Evolutionary conservation across 1,140 invertebrate genomes (phyloP).

Genomic region (Sycobia sp.): DNA sequence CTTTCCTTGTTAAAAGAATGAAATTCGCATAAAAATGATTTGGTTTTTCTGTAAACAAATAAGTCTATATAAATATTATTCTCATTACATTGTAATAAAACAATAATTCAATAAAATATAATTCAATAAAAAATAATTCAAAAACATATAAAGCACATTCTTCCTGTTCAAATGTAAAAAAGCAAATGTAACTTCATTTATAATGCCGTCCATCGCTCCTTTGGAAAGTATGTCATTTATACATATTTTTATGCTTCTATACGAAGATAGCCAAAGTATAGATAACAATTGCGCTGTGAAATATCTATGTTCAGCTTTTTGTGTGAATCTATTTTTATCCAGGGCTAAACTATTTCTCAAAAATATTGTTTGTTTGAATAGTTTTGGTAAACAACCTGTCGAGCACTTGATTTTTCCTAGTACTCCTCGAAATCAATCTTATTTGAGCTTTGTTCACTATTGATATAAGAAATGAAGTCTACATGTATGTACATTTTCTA

Average conservation of each 20-base stretch:
- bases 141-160: constrained; percentile 12
- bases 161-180: constrained; percentile 23
- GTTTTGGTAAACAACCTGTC: constrained; percentile 35
- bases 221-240: neutral
- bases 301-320: constrained; percentile 10
- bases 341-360: constrained; percentile 25
- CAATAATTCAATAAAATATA: neutral
- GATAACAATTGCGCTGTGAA: neutral
- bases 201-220: constrained; percentile 16
- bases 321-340: neutral
- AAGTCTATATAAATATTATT: neutral
- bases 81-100: neutral
- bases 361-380: constrained; percentile 37
- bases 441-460: constrained; percentile 33
- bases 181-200: constrained; percentile 14
- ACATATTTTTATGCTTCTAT: too few relatives aligned
- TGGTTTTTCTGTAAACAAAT: constrained; percentile 23
- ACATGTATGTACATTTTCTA: constrained; percentile 36
- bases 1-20: constrained; percentile 40
- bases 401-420: constrained; percentile 35
- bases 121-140: too few relatives aligned
- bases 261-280: too few relatives aligned
- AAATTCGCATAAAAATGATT: constrained; percentile 40
- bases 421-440: constrained; percentile 38
- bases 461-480: constrained; percentile 35